Evolutionary conservation across 2,888 invertebrate genomes (phyloP), one percentile per base, ranked within the genome.

Genomic region (Zygaena filipendulae): DNA sequence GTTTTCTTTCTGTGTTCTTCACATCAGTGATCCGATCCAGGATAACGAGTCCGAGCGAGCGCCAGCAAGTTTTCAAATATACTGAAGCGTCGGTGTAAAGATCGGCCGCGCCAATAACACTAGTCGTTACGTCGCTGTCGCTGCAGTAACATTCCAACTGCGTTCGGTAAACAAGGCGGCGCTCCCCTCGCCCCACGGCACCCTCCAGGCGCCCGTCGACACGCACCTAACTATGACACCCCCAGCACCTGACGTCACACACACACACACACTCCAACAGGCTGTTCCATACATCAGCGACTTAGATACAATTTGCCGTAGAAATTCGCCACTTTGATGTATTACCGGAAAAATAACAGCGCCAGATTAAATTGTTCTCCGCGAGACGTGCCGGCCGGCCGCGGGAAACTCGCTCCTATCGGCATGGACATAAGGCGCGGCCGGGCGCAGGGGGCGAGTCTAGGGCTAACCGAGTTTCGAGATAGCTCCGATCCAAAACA

Each of bases 291-390:
- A 64, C 57, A 63, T 66, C 62, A 63, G 50, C 50, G 54, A 60
- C 44, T 66, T 64, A 64, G 66, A 69, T 69, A 69, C 62, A 67
- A 69, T 69, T 69, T 68, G 66, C 59, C 61, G 59, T 52, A 49
- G 55, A 57, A 54, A n/a, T n/a, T n/a, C n/a, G n/a, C n/a, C 59
- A 52, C 55, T 64, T 63, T 68, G 68, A 68, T 68, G 62, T 69
- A 68, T 66, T 45, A 49, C 67, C 66, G 68, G 68, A 66, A 69
- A 67, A 67, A 68, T 68, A 68, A 69, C n/a, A n/a, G n/a, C 61
- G 35, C 50, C 52, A 53, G 59, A 67, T 63, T 67, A 66, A 67
- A 61, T n/a, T n/a, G n/a, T n/a, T n/a, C n/a, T n/a, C 53, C 58
- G 44, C 44, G 40, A 46, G 16, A 5, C 20, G 9, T 12, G 13